Conservation (phyloP, 2,888 invertebrate species). For the Choreutis nemorana region DNA sequence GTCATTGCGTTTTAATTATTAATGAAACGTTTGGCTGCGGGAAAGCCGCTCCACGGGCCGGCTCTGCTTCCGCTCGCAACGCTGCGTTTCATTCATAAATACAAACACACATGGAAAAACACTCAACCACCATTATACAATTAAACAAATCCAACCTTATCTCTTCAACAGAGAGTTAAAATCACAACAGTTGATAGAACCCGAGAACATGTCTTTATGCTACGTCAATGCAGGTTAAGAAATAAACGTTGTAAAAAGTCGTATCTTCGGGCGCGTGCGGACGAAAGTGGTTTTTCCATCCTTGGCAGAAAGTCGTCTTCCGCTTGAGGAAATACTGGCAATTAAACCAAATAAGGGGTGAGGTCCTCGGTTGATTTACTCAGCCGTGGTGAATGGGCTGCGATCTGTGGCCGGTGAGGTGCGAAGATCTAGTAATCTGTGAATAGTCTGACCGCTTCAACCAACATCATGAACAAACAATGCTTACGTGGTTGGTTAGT, state of each 20-base stretch:
- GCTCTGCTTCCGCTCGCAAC: slow-evolving; percentile 60
- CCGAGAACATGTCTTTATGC: slow-evolving; percentile 15
- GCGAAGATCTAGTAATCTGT: slow-evolving; percentile 53
- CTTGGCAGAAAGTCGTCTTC: slow-evolving; percentile 57
- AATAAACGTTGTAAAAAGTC: slow-evolving; percentile 57
- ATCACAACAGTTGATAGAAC: slow-evolving; percentile 19
- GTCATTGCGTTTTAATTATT: slow-evolving; percentile 64
- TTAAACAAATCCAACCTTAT: slow-evolving; percentile 30
- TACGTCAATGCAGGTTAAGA: slow-evolving; percentile 30
- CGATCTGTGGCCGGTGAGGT: slow-evolving; percentile 52
- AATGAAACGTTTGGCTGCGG: slow-evolving; percentile 62
- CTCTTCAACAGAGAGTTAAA: slow-evolving; percentile 1
- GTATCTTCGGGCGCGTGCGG: slow-evolving; percentile 40
- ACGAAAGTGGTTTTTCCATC: slow-evolving; percentile 58
- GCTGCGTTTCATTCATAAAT: slow-evolving; percentile 66
- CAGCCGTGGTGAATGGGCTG: slow-evolving; percentile 59
- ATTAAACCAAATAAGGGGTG: slow-evolving; percentile 37
- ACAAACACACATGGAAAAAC: slow-evolving; percentile 18
- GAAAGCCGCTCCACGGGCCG: slow-evolving; percentile 62
- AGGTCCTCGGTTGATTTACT: slow-evolving; percentile 55
- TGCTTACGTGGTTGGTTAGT: too few species aligned
- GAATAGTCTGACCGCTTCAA: slow-evolving; percentile 36
- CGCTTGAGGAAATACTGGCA: slow-evolving; percentile 38
- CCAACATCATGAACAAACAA: too few species aligned
- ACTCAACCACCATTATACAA: slow-evolving; percentile 18